Conservation (phyloP, 2,888 invertebrate genomes). For the Eudasyphora cyanicolor region DNA sequence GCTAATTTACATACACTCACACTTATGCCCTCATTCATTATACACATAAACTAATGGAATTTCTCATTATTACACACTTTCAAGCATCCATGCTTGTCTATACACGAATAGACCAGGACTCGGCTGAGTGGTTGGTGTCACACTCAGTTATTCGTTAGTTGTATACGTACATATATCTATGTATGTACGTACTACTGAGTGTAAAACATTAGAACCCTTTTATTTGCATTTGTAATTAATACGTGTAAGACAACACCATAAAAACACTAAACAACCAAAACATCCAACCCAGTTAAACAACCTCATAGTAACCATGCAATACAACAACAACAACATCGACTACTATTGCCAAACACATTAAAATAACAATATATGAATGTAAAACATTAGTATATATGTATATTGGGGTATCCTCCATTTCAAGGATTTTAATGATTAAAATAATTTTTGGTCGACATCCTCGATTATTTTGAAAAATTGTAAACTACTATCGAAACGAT, state of each 20-base stretch:
- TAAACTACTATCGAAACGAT: no score
- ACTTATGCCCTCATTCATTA: background rate
- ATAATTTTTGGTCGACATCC: no score
- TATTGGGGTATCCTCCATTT: no score
- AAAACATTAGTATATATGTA: slow-evolving; percentile 37
- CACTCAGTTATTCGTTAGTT: slow-evolving; percentile 25
- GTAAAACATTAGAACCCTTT: slow-evolving; percentile 61
- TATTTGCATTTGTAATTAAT: slow-evolving; percentile 65
- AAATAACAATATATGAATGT: slow-evolving; percentile 55
- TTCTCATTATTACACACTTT: slow-evolving; percentile 40
- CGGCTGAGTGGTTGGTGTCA: background rate
- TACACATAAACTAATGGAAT: slow-evolving; percentile 58
- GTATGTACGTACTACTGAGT: background rate
- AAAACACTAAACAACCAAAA: slow-evolving; percentile 56
- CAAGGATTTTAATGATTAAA: no score
- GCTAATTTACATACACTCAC: slow-evolving; percentile 44
- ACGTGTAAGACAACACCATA: slow-evolving; percentile 63
- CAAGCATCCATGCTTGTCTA: background rate
- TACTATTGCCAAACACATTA: slow-evolving; percentile 41
- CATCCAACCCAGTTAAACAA: background rate
- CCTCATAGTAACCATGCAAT: background rate
- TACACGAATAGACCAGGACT: background rate
- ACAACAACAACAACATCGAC: background rate
- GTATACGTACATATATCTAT: background rate
- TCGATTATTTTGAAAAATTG: no score